Conservation (phyloP, 2,797 vertebrate genomes). For the Poecile montanus region DNA sequence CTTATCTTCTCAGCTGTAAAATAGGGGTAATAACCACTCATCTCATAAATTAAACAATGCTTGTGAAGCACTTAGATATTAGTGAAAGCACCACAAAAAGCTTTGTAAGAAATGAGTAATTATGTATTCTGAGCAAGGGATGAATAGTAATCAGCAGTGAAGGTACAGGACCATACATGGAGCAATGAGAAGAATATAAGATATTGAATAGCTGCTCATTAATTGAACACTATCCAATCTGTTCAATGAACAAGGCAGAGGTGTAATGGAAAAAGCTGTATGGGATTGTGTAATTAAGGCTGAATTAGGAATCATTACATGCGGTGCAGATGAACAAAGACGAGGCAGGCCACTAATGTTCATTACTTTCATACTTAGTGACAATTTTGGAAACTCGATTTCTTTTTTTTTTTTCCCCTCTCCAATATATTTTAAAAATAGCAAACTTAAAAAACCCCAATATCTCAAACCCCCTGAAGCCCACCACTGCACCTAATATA, state of each 20-base stretch:
- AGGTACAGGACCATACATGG: conserved; percentile 8
- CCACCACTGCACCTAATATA: neutral
- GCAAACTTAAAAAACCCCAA: neutral
- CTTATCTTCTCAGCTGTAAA: neutral
- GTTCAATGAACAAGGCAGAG: conserved; percentile 37
- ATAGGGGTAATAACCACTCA: neutral
- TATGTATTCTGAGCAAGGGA: conserved; percentile 21
- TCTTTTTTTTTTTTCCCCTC: neutral
- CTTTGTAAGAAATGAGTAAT: conserved; percentile 40
- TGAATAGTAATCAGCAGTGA: conserved; percentile 45
- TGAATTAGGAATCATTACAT: conserved; percentile 35
- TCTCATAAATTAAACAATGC: conserved; percentile 20
- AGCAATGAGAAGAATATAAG: conserved; percentile 30
- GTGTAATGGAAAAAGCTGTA: conserved; percentile 18
- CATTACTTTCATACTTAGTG: neutral
- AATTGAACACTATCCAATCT: conserved; percentile 35
- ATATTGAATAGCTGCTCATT: conserved; percentile 45
- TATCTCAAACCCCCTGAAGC: neutral
- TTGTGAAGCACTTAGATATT: conserved; percentile 18
- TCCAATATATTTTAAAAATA: neutral
- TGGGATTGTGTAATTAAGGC: conserved; percentile 22
- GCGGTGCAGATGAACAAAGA: neutral
- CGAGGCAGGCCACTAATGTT: neutral
- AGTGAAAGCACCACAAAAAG: conserved; percentile 20
- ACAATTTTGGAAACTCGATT: neutral